A percentile compares a stretch with the other conserved stretches of the same genome.
phyloP scores from a whole-genome alignment of 2,113 vertebrate species.

The Sinocyclocheilus anophthalmus region DNA sequence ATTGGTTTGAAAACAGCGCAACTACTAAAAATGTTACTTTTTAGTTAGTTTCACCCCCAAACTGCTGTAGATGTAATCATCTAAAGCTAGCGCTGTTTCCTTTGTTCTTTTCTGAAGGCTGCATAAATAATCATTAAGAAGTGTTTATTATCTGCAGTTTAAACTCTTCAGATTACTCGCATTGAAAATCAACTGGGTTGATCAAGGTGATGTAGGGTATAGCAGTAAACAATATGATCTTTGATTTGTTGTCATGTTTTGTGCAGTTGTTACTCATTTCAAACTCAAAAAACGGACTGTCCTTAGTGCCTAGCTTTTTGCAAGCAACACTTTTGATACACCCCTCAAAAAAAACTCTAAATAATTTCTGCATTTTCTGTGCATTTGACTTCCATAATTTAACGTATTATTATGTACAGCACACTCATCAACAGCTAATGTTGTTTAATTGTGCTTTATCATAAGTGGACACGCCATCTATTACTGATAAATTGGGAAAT shows the following conservation, averaged over 20 bases:
- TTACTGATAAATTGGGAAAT: not conserved
- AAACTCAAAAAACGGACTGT: not conserved
- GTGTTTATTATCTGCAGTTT: not conserved
- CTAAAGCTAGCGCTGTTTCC: not conserved
- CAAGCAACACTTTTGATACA: not conserved
- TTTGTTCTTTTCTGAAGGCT: not conserved
- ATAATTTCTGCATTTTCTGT: not conserved
- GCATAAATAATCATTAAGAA: not conserved
- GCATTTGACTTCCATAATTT: not conserved
- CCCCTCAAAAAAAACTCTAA: not conserved
- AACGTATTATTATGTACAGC: not conserved
- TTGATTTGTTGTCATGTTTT: not conserved
- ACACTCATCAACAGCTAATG: not conserved
- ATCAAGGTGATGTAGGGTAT: not conserved
- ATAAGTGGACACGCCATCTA: not conserved
- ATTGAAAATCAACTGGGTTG: not conserved
- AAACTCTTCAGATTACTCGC: not conserved
- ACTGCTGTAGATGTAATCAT: slow-evolving; percentile 8
- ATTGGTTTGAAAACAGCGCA: not conserved
- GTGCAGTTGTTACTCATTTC: not conserved
- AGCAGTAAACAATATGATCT: not conserved
- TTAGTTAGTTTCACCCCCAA: not conserved
- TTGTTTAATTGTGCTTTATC: not conserved
- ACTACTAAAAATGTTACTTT: not conserved
- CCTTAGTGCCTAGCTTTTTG: not conserved